Conservation (phyloP, 2,888 invertebrate genomes). For the Amphipyra berbera region DNA sequence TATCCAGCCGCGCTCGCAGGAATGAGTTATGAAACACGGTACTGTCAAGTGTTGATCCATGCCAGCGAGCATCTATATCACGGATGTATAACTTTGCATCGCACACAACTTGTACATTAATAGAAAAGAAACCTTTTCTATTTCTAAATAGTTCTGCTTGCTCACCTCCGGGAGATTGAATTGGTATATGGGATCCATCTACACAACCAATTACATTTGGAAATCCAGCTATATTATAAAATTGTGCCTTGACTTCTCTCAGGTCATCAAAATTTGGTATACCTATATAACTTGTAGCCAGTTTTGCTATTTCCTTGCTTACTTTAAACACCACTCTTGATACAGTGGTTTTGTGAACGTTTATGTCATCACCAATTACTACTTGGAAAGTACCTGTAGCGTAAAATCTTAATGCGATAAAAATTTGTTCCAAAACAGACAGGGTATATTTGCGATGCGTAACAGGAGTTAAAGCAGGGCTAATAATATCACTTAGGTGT, state of each 20-base stretch:
- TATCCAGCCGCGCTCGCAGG: constrained; percentile 11
- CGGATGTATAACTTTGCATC: constrained; percentile 37
- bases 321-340: constrained; percentile 31
- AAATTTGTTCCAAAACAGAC: constrained; percentile 23
- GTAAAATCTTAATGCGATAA: constrained; percentile 24
- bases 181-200: constrained; percentile 39
- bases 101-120: constrained; percentile 53
- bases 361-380: constrained; percentile 28
- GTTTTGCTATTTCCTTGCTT: constrained; percentile 6
- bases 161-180: constrained; percentile 24
- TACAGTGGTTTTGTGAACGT: constrained; percentile 34
- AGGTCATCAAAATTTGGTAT: constrained; percentile 13
- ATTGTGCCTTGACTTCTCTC: constrained; percentile 20
- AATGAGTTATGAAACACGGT: constrained; percentile 23
- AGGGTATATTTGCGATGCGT: not conserved
- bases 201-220: constrained; percentile 41
- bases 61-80: too few species aligned
- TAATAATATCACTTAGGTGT: constrained; percentile 8
- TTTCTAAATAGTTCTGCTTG: constrained; percentile 27
- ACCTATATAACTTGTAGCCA: not conserved
- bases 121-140: constrained; percentile 33
- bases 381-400: constrained; percentile 32
- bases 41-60: constrained; percentile 17
- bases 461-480: not conserved
- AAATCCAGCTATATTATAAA: constrained; percentile 29